phyloP scores from a whole-genome alignment of 2,888 invertebrate genomes.

The Drosophila picticornis region DNA sequence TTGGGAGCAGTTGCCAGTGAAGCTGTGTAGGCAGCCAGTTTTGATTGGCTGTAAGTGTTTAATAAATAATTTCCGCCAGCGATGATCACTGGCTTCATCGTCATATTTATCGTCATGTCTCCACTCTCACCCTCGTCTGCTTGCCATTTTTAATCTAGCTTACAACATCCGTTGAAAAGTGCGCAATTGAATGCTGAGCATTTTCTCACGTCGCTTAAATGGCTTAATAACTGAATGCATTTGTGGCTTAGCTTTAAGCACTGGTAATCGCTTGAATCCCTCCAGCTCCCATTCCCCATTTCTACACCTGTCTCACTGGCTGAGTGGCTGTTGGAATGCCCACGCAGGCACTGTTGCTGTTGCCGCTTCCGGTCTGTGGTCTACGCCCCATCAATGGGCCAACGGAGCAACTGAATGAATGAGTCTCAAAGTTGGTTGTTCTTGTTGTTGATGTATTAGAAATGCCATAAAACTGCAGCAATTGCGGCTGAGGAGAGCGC shows the following conservation, averaged over 20 bases:
- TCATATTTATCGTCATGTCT: constrained; percentile 29
- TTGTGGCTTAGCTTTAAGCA: constrained; percentile 76
- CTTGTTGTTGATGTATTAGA: constrained; percentile 63
- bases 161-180: constrained; percentile 60
- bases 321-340: constrained; percentile 48
- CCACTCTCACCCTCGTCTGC: constrained; percentile 5
- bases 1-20: not conserved
- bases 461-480: constrained; percentile 72
- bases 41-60: constrained; percentile 66
- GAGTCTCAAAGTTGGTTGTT: constrained; percentile 28
- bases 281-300: not conserved
- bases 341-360: constrained; percentile 59
- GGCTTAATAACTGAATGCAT: constrained; percentile 79
- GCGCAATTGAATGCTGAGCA: constrained; percentile 64
- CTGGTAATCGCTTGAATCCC: constrained; percentile 55
- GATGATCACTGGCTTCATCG: constrained; percentile 38
- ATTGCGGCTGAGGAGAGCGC: constrained; percentile 53
- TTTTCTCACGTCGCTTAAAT: constrained; percentile 79
- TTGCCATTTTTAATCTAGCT: constrained; percentile 49
- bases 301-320: not conserved
- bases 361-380: constrained; percentile 75
- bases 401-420: constrained; percentile 56
- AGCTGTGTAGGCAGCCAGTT: constrained; percentile 51
- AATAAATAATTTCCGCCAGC: constrained; percentile 76
- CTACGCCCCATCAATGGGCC: constrained; percentile 63